Conservation (phyloP, 2,797 vertebrate species). For the Cyclopterus lumpus region DNA sequence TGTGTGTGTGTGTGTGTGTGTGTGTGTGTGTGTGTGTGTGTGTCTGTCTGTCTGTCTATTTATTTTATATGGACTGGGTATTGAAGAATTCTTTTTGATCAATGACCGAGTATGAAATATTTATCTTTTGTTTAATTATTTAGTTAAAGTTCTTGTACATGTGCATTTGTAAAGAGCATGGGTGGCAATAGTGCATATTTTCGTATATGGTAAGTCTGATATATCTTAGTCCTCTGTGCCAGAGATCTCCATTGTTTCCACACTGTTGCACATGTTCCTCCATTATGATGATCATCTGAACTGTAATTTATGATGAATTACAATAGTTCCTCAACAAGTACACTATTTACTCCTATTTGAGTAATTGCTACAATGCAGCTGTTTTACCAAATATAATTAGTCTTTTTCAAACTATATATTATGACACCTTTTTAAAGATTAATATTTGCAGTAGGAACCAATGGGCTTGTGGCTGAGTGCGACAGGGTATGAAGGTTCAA, state of each 20-base stretch:
- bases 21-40: constrained; percentile 9
- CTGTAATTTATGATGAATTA: background rate
- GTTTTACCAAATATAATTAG: background rate
- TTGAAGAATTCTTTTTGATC: background rate
- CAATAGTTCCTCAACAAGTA: background rate
- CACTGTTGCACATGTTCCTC: background rate
- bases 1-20: constrained; percentile 43
- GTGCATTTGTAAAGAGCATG: no score
- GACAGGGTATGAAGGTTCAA: background rate
- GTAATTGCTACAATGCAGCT: background rate
- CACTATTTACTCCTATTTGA: background rate
- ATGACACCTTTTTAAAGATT: background rate
- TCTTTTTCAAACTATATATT: background rate
- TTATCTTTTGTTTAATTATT: background rate
- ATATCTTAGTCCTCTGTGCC: background rate
- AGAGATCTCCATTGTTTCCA: background rate
- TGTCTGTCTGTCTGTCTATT: background rate
- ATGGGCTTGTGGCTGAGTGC: background rate
- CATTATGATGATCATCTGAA: background rate
- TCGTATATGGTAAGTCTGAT: background rate
- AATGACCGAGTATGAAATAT: background rate
- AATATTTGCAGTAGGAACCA: background rate
- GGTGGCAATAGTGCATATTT: background rate
- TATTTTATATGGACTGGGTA: background rate
- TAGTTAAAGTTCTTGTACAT: background rate